Evolutionary conservation across 2,888 invertebrate species (phyloP).

Genomic region (Limulus polyphemus): DNA sequence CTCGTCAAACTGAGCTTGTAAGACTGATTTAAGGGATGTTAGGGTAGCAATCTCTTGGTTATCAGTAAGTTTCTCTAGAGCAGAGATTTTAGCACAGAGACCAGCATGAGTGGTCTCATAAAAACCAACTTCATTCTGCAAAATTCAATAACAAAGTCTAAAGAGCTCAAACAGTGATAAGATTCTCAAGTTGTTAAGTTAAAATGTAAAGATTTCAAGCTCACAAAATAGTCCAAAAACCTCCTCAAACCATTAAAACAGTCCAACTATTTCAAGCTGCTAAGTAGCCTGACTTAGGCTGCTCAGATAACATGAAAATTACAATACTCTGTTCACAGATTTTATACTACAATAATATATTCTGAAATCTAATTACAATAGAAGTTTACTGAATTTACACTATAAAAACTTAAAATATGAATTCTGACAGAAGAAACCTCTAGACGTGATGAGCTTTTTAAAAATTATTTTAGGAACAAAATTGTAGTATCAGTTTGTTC

Average conservation of each 20-base stretch:
- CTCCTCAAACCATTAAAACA: too few relatives aligned
- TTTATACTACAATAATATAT: too few relatives aligned
- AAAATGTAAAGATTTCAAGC: not conserved
- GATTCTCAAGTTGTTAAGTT: not conserved
- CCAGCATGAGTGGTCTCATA: conserved; percentile 62
- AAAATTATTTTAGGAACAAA: too few relatives aligned
- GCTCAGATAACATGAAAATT: too few relatives aligned
- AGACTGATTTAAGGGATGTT: conserved; percentile 17
- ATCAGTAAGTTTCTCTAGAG: conserved; percentile 32
- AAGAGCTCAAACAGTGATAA: not conserved
- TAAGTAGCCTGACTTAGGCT: too few relatives aligned
- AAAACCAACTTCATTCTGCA: conserved; percentile 57
- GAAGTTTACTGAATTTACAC: too few relatives aligned
- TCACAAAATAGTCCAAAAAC: too few relatives aligned
- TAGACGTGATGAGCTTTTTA: too few relatives aligned
- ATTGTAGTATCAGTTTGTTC: too few relatives aligned
- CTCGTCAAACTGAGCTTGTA: conserved; percentile 50
- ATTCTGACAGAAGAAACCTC: not conserved
- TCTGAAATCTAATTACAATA: too few relatives aligned
- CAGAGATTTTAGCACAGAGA: conserved; percentile 56
- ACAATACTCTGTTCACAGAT: too few relatives aligned
- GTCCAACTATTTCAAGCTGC: too few relatives aligned
- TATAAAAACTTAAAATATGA: not conserved
- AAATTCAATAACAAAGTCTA: conserved; percentile 5
- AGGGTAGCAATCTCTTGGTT: conserved; percentile 48